Evolutionary conservation across 2,797 vertebrate species (phyloP), one percentile per base, ranked within the genome.

Genomic region (Cirrhinus mrigala): DNA sequence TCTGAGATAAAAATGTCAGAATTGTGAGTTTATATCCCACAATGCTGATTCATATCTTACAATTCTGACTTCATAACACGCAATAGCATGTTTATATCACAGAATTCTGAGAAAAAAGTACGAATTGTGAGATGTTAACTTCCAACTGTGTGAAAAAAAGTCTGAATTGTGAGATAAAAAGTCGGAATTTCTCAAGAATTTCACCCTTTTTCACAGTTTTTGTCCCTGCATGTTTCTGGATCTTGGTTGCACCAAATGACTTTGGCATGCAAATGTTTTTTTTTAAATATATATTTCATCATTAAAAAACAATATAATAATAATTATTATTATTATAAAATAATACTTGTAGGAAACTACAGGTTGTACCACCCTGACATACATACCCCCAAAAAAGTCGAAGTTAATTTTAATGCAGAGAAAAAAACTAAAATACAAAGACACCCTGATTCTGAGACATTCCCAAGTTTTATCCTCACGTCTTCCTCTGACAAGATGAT

Each of bases 401-500:
- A 27, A 62, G 24, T 4, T 62, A 62, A 62, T 62, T 62, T 62
- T 27, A 27, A 62, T 27, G 14, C 11, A 20, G 18, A 20, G 1
- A 52, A 15, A 3, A 56, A 62, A 58, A 14, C 3, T 29, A 1
- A 24, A n/a, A 10, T 11, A 60, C 3, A 1, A 62, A 6, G 58
- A 27, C 0, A 1, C n/a, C 24, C 48, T 33, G 1, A 75, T 68
- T 86, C 69, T 46, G 66, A 64, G 6, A 15, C 33, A 66, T 37
- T 71, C 48, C 46, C 37, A 82, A 24, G 44, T 29, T 70, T 29
- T 46, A 48, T 66, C 64, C 54, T 58, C 4, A 16, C 33, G 79
- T 81, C 40, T 24, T 6, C 48, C 5, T 50, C n/a, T 68, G 5
- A 33, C n/a, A 71, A 75, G 29, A 58, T 29, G 69, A 82, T 78